A percentile compares a stretch with the other conserved stretches of the same genome.
These are phyloP conservation scores for Dinocampus coccinellae DNA, from an alignment of 2,888 invertebrate genomes.

Conservation along the genomic window DNA sequence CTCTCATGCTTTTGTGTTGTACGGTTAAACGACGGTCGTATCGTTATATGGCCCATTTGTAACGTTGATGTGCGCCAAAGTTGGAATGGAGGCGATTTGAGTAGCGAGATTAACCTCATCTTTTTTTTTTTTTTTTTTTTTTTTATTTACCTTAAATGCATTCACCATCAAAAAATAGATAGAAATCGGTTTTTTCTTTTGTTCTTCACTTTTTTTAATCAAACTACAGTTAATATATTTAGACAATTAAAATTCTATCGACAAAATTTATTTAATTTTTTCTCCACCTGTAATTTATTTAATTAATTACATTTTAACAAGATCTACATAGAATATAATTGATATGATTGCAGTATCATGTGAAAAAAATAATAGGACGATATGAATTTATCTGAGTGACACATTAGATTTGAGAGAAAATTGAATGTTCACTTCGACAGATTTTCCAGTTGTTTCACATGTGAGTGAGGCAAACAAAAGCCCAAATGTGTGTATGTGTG, in stretches of 20 bases:
- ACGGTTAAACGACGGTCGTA: slow-evolving; percentile 52
- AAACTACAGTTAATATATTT: background rate
- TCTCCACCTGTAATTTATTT: background rate
- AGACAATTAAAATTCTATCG: background rate
- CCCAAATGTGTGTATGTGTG: slow-evolving; percentile 38
- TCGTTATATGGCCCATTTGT: slow-evolving; percentile 55
- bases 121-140: no score
- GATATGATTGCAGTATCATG: background rate
- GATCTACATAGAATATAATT: background rate
- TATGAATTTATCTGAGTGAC: slow-evolving; percentile 11
- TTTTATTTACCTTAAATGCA: background rate
- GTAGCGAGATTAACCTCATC: slow-evolving; percentile 38
- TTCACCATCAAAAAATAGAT: background rate
- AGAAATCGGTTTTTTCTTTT: background rate
- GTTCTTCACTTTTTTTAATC: background rate
- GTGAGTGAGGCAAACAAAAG: background rate
- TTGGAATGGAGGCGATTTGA: slow-evolving; percentile 37
- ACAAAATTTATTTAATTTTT: background rate
- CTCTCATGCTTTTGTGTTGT: slow-evolving; percentile 28
- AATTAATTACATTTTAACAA: background rate
- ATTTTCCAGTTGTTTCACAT: background rate
- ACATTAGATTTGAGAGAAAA: background rate
- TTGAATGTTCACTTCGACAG: background rate
- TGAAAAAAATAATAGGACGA: background rate
- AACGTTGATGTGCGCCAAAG: slow-evolving; percentile 47